Evolutionary conservation across 1,140 invertebrate species (phyloP), one percentile per base, ranked within the genome.

Genomic region (Zaprionus capensis): DNA sequence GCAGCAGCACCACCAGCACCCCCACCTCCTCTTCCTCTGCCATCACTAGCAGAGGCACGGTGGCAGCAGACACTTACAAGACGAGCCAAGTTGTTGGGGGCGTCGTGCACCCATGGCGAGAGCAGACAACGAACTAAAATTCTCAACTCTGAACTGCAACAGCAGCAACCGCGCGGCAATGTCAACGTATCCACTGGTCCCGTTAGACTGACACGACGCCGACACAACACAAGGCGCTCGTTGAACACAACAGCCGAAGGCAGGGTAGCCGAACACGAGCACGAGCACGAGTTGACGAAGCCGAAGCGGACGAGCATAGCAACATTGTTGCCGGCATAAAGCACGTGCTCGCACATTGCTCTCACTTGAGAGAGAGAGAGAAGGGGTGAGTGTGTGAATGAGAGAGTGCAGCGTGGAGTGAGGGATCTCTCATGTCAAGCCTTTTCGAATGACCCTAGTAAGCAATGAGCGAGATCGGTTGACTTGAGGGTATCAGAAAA

Each of bases 111-210:
- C 71, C 65, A 68, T 68, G 38, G 57, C 62, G 53, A 63, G 55
- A 64, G 51, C 36, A 46, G 31, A 44, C n/a, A 55, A n/a, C 59
- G 26, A 65, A 55, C 38, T 64, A 31, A 20, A 49, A 22, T 34
- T 34, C 20, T 9, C 11, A 20, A 49, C 31, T 7, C 46, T 20
- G 11, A 46, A 46, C 46, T 14, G 46, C 46, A 51, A 12, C 46
- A 51, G 46, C 58, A 31, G 34, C 57, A 66, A 38, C 49, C 62
- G 71, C 63, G 68, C 55, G 34, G 15, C 77, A 81, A 64, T 86
- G 81, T 86, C 44, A 59, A 83, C 81, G 83, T 86, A 86, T 86
- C 81, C 83, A 86, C 70, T 81, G 78, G 59, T 77, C 79, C 78
- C 81, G 81, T 72, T 70, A 81, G 81, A 86, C 78, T 86, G 78